Evolutionary conservation across 2,113 vertebrate genomes (phyloP), one percentile per base, ranked within the genome.

Genomic region (Macquaria australasica): DNA sequence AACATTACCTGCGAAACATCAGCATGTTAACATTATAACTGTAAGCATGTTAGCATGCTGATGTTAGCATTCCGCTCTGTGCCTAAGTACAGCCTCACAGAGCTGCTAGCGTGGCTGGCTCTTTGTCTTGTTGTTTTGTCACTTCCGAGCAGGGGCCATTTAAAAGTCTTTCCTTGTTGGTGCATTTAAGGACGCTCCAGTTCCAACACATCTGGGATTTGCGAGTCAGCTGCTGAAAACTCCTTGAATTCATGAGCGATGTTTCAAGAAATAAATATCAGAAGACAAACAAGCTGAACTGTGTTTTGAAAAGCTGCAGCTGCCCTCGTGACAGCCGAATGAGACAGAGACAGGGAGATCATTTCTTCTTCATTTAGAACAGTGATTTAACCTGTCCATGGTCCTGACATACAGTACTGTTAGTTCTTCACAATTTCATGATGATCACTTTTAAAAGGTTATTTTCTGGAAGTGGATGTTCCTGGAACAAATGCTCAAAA

Each of bases 281-380:
- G 14, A 50, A 2, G 21, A 12, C 14, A 45, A 53, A 53, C n/a
- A 31, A 45, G 41, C 8, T 37, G 25, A 55, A 15, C 12, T 53
- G 48, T 37, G 37, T 66, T 66, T 64, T 53, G 15, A 79, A 64
- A 79, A 64, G 12, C 48, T 63, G 31, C 53, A 50, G 11, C 23
- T 58, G 62, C 23, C 34, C 25, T 39, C 6, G 2, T 7, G 2
- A 66, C 31, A 48, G 41, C 37, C 0, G 50, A 66, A 37, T 56
- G 15, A 55, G 12, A 82, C 50, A 50, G 37, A 67, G 50, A 21
- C 50, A 51, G 14, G 63, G 18, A 75, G 28, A 67, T 59, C 0
- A 68, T 60, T 39, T 53, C 15, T 41, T 16, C 31, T 62, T 34
- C 4, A 14, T 41, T n/a, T 21, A n/a, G 10, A 43, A 31, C 0